Base-by-base conservation (phyloP, 2,888 invertebrate genomes). In the Euspilapteryx auroguttella region DNA sequence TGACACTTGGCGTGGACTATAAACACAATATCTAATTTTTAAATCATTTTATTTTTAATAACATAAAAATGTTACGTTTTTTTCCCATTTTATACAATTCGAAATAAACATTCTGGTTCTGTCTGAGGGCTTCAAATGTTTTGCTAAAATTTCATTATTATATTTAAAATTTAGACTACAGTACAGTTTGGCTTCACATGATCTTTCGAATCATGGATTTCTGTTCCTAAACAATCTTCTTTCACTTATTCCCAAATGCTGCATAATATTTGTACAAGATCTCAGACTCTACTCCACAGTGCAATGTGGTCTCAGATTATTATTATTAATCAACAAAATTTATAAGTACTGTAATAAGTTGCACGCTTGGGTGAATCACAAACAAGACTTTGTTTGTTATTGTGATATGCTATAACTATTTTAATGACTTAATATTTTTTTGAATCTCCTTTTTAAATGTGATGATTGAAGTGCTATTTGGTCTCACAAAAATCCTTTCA, bases 1-100 rank as follows among this genome's bases (percentile, higher is more conserved):
- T n/a, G n/a, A n/a, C n/a, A n/a, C n/a, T n/a, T n/a, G n/a, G n/a
- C n/a, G n/a, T n/a, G n/a, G n/a, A n/a, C n/a, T n/a, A n/a, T n/a
- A n/a, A n/a, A n/a, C n/a, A n/a, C n/a, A n/a, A n/a, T n/a, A n/a
- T n/a, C n/a, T 65, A 64, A 66, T 73, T 73, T 75, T 73, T 71
- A 65, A 54, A 59, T 73, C 68, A 64, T 75, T 77, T 77, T 77
- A 77, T 77, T 77, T 75, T 75, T 64, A 76, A 76, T 76, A 77
- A 77, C 77, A 77, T 77, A 76, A 77, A 77, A 77, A 77, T 76
- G 76, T 77, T 77, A 77, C 62, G 55, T 53, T 71, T 63, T 62
- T 58, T 31, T 32, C 30, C 25, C 59, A 61, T 69, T 71, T 71
- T 71, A 69, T 57, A 75, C 59, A 64, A 65, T 64, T 71, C 52